phyloP scores from a whole-genome alignment of 2,797 vertebrate genomes.

The Cossypha polioptera region DNA sequence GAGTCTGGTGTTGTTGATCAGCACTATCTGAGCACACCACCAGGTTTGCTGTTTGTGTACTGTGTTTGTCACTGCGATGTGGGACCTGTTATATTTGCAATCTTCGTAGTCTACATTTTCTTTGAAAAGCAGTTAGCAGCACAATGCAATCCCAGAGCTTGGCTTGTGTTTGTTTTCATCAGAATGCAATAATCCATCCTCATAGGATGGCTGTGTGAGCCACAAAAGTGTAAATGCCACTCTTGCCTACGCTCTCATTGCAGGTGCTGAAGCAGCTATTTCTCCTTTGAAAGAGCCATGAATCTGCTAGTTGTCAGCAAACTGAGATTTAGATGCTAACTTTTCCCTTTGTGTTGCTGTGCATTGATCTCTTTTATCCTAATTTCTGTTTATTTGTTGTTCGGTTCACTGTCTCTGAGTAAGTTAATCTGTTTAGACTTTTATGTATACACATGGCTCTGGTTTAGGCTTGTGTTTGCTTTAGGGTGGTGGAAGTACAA shows the following conservation, averaged over 20 bases:
- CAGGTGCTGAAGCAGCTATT: constrained; percentile 63
- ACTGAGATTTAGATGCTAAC: constrained; percentile 45
- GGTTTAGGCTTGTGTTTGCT: constrained; percentile 38
- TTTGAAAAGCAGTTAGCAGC: constrained; percentile 3
- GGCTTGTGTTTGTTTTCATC: constrained; percentile 30
- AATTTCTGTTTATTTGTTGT: constrained; percentile 62
- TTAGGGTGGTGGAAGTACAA: not conserved
- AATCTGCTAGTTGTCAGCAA: constrained; percentile 44
- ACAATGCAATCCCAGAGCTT: not conserved
- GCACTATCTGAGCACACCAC: not conserved
- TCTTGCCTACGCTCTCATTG: not conserved
- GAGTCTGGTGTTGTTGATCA: not conserved
- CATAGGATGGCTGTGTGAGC: not conserved
- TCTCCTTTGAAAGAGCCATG: constrained; percentile 50
- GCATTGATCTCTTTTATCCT: constrained; percentile 57
- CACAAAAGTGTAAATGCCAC: not conserved
- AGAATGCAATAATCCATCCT: constrained; percentile 19
- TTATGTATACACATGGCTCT: constrained; percentile 21
- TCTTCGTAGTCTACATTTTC: not conserved
- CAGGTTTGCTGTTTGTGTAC: not conserved
- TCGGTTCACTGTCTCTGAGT: constrained; percentile 18
- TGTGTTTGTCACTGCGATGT: not conserved
- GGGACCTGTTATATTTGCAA: not conserved
- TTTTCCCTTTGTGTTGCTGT: constrained; percentile 12
- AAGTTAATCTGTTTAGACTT: constrained; percentile 53